Evolutionary conservation across 2,113 vertebrate species (phyloP).

Genomic region (Bos javanicus): DNA sequence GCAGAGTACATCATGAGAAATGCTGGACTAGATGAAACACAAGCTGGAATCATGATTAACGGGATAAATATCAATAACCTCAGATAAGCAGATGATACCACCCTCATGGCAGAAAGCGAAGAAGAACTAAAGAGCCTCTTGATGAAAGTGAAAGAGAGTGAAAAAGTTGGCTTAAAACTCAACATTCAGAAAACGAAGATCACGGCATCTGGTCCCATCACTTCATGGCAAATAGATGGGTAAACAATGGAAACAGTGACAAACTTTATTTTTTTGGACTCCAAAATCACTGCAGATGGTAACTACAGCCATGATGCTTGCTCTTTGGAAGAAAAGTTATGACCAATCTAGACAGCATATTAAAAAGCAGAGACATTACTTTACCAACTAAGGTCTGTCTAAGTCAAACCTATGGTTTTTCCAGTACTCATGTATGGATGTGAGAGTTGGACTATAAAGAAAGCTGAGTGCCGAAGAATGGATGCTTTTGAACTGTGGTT

Average conservation of each 20-base stretch:
- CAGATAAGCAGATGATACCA: neutral
- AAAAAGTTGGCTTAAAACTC: neutral
- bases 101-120: neutral
- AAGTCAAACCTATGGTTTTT: neutral
- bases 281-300: neutral
- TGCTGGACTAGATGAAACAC: neutral
- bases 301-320: neutral
- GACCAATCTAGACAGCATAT: neutral
- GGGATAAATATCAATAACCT: neutral
- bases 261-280: neutral
- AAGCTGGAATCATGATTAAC: neutral
- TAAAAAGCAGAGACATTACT: neutral
- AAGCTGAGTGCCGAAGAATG: fast-evolving
- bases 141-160: neutral
- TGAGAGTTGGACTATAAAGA: neutral
- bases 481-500: neutral
- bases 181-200: neutral
- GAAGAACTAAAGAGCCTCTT: neutral
- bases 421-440: neutral
- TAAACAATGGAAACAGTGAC: neutral
- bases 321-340: neutral
- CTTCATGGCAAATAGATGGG: neutral
- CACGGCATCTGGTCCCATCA: neutral
- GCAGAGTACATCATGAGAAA: neutral
- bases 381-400: neutral